Percentiles rank a stretch among this genome's conserved stretches.
These are phyloP conservation scores for Hemistola chrysoprasaria DNA, from an alignment of 2,888 invertebrate species.

Conservation along the genomic window DNA sequence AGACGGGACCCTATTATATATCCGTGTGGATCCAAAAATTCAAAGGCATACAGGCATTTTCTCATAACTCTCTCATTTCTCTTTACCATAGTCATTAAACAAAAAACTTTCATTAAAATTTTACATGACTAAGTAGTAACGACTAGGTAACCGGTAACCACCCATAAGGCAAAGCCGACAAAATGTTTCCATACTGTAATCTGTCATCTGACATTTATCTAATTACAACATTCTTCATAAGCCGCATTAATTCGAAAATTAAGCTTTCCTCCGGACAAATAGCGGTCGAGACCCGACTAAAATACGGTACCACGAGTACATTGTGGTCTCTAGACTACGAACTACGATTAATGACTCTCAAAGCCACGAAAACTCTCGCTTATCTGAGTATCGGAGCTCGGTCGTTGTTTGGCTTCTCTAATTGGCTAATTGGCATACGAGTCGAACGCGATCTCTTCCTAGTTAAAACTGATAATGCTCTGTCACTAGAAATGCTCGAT, in stretches of 20 bases:
- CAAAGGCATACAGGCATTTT: too few relatives aligned
- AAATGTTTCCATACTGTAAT: slow-evolving; percentile 50
- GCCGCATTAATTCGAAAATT: slow-evolving; percentile 48
- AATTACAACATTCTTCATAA: slow-evolving; percentile 50
- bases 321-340: too few relatives aligned
- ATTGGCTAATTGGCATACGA: slow-evolving; percentile 81
- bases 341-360: slow-evolving; percentile 32
- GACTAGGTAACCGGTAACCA: too few relatives aligned
- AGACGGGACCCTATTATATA: too few relatives aligned
- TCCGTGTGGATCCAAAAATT: too few relatives aligned
- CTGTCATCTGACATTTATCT: slow-evolving; percentile 54
- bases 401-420: slow-evolving; percentile 70
- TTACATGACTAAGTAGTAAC: slow-evolving; percentile 10
- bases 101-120: too few relatives aligned
- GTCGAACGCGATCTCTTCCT: slow-evolving; percentile 72
- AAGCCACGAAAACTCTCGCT: slow-evolving; percentile 38
- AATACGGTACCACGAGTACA: slow-evolving; percentile 24
- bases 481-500: slow-evolving; percentile 70
- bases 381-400: slow-evolving; percentile 31
- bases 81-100: too few relatives aligned
- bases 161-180: slow-evolving; percentile 42
- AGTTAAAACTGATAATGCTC: slow-evolving; percentile 62
- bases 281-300: slow-evolving; percentile 40
- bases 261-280: slow-evolving; percentile 37
- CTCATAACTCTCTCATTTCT: background rate